Evolutionary conservation across 2,113 vertebrate genomes (phyloP).

Genomic region (Myiozetetes cayanensis): DNA sequence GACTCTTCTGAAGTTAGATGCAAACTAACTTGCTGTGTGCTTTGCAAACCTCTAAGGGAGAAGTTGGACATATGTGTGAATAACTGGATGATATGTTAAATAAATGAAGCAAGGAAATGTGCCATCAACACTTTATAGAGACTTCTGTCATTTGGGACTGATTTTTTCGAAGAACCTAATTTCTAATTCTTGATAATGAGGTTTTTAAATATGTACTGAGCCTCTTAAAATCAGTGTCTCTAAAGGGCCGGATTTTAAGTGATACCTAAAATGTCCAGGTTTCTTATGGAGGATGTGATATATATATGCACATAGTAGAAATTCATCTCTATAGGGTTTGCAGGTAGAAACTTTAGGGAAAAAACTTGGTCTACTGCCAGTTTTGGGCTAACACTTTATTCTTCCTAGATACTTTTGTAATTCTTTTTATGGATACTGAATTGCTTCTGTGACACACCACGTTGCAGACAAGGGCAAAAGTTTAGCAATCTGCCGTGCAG

Average conservation of each 20-base stretch:
- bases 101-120: neutral
- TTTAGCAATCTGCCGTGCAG: constrained; percentile 45
- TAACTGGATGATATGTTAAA: neutral
- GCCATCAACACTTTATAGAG: neutral
- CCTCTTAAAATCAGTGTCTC: neutral
- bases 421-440: neutral
- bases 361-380: neutral
- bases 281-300: neutral
- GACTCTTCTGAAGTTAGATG: neutral
- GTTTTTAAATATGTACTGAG: neutral
- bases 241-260: neutral
- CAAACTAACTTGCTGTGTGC: neutral
- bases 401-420: neutral
- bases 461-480: constrained; percentile 31
- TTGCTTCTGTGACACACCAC: neutral
- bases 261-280: neutral
- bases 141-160: neutral
- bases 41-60: neutral
- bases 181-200: neutral
- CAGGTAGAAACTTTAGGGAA: neutral
- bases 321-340: neutral
- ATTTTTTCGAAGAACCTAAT: neutral
- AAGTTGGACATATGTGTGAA: neutral
- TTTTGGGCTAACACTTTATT: neutral
- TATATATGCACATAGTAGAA: neutral